A percentile compares a stretch with the other conserved stretches of the same genome.
These are phyloP conservation scores for Lasiurus borealis DNA, from an alignment of 2,113 vertebrate genomes.

Conservation along the genomic window DNA sequence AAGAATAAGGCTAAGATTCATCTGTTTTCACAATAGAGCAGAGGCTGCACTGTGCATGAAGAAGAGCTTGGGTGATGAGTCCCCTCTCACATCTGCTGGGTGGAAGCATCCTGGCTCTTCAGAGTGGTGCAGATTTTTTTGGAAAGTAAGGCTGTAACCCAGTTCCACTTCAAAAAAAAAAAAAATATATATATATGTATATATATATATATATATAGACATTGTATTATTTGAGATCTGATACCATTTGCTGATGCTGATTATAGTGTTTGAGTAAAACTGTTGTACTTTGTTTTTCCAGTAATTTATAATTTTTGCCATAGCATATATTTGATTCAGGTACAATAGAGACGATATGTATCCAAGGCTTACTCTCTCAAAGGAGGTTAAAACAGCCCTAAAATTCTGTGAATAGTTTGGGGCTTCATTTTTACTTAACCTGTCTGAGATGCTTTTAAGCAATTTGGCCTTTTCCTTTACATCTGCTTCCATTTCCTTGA, in stretches of 20 bases:
- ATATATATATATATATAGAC: neutral
- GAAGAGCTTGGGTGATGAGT: neutral
- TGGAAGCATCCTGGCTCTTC: neutral
- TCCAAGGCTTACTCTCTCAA: constrained; percentile 31
- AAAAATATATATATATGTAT: too few relatives aligned
- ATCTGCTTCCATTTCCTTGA: neutral
- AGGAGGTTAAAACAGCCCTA: neutral
- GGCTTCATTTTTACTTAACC: neutral
- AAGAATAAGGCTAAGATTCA: neutral
- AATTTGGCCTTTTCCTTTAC: constrained; percentile 17
- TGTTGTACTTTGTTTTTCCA: neutral
- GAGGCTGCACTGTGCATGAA: neutral
- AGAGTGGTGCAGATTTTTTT: neutral
- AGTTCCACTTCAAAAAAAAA: neutral
- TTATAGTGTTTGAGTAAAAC: neutral
- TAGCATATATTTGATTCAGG: constrained; percentile 10
- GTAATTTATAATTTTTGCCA: constrained; percentile 24
- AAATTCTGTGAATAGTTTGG: neutral
- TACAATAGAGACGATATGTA: neutral
- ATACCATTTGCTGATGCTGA: neutral
- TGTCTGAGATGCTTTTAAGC: neutral
- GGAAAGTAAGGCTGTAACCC: neutral
- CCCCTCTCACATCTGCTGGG: neutral
- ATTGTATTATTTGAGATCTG: neutral
- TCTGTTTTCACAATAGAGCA: neutral